Evolutionary conservation across 2,888 invertebrate genomes (phyloP), one percentile per base, ranked within the genome.

Genomic region (Drosophila hamatofila): DNA sequence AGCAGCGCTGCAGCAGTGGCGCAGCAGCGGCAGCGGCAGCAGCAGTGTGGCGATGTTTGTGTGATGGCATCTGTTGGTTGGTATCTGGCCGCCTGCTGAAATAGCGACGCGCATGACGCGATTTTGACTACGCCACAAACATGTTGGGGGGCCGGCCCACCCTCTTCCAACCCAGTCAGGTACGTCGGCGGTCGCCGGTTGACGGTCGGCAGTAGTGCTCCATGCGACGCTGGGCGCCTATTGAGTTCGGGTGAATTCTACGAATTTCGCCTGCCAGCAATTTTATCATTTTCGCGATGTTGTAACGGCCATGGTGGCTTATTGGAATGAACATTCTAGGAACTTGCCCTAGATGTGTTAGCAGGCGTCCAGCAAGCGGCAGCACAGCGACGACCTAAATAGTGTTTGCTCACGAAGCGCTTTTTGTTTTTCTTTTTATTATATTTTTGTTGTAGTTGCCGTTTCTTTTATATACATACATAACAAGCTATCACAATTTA

Each of bases 91-190:
- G 87, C 92, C 92, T 90, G 75, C 75, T 92, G 70, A 70, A 88
- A 89, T 90, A 85, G 92, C 92, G 92, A 92, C 92, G 93, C 91
- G 92, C 89, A 92, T 93, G 92, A 92, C 92, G 92, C 92, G 92
- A 88, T 79, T 69, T 71, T 67, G 66, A 60, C 73, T 64, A 64
- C 69, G 78, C 60, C 69, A 59, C 78, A 66, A 90, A 87, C 78
- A 84, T 86, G 84, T 78, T 89, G 84, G 65, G 48, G 49, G 46
- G 52, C 37, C 25, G 46, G 52, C 37, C 25, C 35, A 25, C 58
- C 56, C 64, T 18, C 54, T 14, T 11, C 51, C 11, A 57, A 14
- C 51, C 48, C 48, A 35, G 33, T 48, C 51, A 61, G 61, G 58
- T 79, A 66, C 61, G 66, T 66, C 64, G 59, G 56, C 39, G 27